Conservation (phyloP, 2,797 vertebrate genomes). For the Enteromius treurensis region DNA sequence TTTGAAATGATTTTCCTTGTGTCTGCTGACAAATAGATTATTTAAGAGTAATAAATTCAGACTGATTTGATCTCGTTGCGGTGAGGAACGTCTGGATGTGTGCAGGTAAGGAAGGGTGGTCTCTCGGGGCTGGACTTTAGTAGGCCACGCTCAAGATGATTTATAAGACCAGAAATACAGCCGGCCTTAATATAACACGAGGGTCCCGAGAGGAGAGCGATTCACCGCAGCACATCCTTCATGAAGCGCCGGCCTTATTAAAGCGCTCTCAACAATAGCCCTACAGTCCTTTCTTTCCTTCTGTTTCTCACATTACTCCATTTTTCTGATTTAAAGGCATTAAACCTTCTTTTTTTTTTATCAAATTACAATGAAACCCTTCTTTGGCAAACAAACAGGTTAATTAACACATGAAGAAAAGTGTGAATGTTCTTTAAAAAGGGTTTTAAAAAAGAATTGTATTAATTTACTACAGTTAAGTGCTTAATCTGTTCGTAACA, state of each 20-base stretch:
- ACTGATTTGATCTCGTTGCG: not conserved
- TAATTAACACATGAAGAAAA: too few species aligned
- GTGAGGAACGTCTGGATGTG: constrained; percentile 2
- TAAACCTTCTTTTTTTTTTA: not conserved
- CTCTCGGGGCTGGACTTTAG: constrained; percentile 50
- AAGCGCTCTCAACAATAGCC: constrained; percentile 25
- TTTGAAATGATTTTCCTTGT: not conserved
- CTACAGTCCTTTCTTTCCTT: not conserved
- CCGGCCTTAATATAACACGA: constrained; percentile 64
- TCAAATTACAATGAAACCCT: not conserved
- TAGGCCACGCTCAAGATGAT: constrained; percentile 65
- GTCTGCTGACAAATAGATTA: not conserved
- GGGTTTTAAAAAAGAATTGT: too few species aligned
- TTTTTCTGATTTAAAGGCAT: not conserved
- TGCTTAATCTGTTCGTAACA: too few species aligned
- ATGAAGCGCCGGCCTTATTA: constrained; percentile 51
- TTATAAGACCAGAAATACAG: constrained; percentile 61
- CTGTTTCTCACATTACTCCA: too few species aligned
- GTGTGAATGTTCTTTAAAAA: too few species aligned
- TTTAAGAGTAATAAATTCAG: not conserved
- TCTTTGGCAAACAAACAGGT: not conserved
- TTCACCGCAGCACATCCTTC: constrained; percentile 59
- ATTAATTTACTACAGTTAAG: too few species aligned
- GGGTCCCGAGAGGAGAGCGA: constrained; percentile 55
- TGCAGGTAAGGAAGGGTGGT: constrained; percentile 35